Conservation (phyloP, 1,140 invertebrate species). For the Nylanderia fulva region DNA sequence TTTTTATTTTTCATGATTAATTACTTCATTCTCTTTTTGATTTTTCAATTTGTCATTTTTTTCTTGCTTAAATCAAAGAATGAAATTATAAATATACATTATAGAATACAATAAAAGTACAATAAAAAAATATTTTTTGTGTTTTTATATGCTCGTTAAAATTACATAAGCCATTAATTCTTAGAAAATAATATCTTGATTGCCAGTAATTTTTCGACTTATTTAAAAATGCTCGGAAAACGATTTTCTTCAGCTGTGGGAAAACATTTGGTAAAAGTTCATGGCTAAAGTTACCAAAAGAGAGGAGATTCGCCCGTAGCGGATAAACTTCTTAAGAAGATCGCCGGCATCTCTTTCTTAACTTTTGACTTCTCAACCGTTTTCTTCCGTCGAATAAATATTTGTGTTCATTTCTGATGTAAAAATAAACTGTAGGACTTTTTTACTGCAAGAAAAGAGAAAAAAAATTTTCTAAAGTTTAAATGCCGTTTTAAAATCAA, state of each 20-base stretch:
- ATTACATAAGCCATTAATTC: not conserved
- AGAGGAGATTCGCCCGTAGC: constrained; percentile 68
- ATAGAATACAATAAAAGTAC: not conserved
- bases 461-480: not conserved
- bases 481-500: not conserved
- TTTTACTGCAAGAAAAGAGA: not conserved
- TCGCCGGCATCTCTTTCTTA: constrained; percentile 58
- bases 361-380: constrained; percentile 43
- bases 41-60: not conserved
- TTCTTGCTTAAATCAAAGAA: not conserved
- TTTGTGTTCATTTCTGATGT: constrained; percentile 47
- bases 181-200: constrained; percentile 58
- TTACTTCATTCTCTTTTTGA: not conserved
- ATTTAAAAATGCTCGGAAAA: constrained; percentile 55
- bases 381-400: constrained; percentile 40
- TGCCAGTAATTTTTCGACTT: constrained; percentile 60
- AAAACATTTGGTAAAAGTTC: constrained; percentile 56
- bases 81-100: not conserved
- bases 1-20: not conserved
- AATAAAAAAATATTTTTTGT: not conserved
- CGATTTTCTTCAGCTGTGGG: constrained; percentile 15
- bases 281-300: constrained; percentile 44
- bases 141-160: not conserved
- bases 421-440: constrained; percentile 9
- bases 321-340: constrained; percentile 72